These are phyloP conservation scores for Aphaenogaster ashmeadi DNA, from an alignment of 1,140 invertebrate genomes.

Conservation along the genomic window DNA sequence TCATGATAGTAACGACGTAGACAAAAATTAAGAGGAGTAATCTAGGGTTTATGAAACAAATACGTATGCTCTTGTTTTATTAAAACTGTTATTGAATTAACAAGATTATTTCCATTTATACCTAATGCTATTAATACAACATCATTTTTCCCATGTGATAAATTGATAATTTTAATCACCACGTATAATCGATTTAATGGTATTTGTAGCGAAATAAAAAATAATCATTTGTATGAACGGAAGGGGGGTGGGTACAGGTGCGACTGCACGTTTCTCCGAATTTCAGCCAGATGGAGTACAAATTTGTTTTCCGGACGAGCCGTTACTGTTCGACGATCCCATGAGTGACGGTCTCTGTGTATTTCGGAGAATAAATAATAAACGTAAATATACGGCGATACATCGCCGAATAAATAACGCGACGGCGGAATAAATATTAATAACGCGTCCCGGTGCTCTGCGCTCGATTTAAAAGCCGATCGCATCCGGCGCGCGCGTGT, in stretches of 20 bases:
- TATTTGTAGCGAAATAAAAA: not conserved
- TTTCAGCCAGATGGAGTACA: not conserved
- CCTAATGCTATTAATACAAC: too few relatives aligned
- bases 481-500: not conserved
- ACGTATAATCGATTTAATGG: not conserved
- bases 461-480: slow-evolving; percentile 2
- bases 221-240: not conserved
- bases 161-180: not conserved
- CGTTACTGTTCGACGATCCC: not conserved
- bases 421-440: slow-evolving; percentile 18
- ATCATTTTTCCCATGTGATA: not conserved
- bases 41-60: too few relatives aligned
- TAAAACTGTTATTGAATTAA: too few relatives aligned
- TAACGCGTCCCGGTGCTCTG: not conserved
- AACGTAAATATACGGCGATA: not conserved
- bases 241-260: not conserved
- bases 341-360: not conserved
- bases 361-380: slow-evolving; percentile 29
- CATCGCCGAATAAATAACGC: slow-evolving; percentile 2
- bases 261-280: not conserved
- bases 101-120: too few relatives aligned
- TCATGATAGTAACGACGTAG: too few relatives aligned
- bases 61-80: too few relatives aligned
- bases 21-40: too few relatives aligned
- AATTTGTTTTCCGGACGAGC: not conserved